Evolutionary conservation across 2,888 invertebrate species (phyloP), one percentile per base, ranked within the genome.

Genomic region (Hartigia nigra): DNA sequence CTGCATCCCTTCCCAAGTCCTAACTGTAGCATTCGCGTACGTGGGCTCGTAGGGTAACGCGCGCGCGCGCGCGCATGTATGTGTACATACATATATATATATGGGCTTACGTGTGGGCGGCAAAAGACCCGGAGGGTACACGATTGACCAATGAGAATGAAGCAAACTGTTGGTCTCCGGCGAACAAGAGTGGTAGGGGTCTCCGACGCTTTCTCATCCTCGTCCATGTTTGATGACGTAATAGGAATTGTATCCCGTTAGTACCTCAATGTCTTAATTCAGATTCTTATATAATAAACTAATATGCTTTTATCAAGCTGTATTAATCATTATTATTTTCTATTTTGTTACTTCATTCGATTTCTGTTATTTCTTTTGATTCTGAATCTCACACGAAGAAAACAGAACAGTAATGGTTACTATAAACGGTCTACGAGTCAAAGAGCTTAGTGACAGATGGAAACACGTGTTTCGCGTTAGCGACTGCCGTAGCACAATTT

Each of bases 121-220:
- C 72, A 31, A 31, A 55, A 23, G 55, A 55, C 72, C 12, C 72
- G 72, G 72, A 72, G 72, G 72, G 72, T 31, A 12, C 5, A 31
- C 34, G 31, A 5, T 34, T 32, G 72, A 72, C 72, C 72, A 72
- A 72, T 72, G 72, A 72, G 31, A 34, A 72, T 12, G 72, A 31
- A 72, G 72, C 72, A 72, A 72, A 72, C 72, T 72, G 72, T 72
- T 72, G 72, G 72, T 72, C 72, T 31, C 34, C 32, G 12, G 12
- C 5, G 32, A 34, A 14, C 32, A 23, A 72, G 32, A 34, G 72
- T 12, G 72, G 72, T 32, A 34, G 72, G 72, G 31, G 72, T 12
- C 11, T 31, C 11, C 31, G 72, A 12, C 12, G 31, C 31, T 32
- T 34, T 72, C 72, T 72, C 72, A 34, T 34, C 72, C 72, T 12